Evolutionary conservation across 2,797 vertebrate genomes (phyloP).

Genomic region (Hydrophis major): DNA sequence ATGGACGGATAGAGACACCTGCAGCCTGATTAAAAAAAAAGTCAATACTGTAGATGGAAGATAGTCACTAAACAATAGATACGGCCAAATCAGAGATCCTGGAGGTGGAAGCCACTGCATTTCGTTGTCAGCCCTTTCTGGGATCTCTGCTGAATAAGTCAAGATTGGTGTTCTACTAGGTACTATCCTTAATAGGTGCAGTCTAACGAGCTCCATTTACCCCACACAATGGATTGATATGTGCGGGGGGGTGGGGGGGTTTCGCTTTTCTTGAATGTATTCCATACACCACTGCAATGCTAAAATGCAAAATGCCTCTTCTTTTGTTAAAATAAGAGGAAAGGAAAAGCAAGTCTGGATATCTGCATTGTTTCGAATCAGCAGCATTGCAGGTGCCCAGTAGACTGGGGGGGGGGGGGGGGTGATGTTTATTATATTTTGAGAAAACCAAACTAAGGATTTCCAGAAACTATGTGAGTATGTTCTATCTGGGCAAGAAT

Average conservation of each 20-base stretch:
- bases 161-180: slow-evolving; percentile 16
- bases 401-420: not conserved
- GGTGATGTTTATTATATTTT: not conserved
- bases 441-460: not conserved
- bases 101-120: not conserved
- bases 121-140: slow-evolving; percentile 20
- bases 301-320: not conserved
- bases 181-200: not conserved
- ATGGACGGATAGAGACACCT: slow-evolving; percentile 69
- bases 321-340: not conserved
- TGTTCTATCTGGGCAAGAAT: not conserved
- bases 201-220: slow-evolving; percentile 7
- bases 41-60: slow-evolving; percentile 68
- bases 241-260: too few species aligned
- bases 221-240: not conserved
- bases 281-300: not conserved
- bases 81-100: not conserved
- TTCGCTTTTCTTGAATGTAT: not conserved
- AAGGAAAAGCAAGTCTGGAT: not conserved
- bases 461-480: not conserved
- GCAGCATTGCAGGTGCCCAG: not conserved
- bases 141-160: slow-evolving; percentile 1
- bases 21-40: slow-evolving; percentile 63
- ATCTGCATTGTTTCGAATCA: not conserved
- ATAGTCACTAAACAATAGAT: slow-evolving; percentile 50